A percentile compares a stretch with the other conserved stretches of the same genome.
These are phyloP conservation scores for Gasterosteus aculeatus DNA, from an alignment of 2,113 vertebrate genomes.

Conservation along the genomic window DNA sequence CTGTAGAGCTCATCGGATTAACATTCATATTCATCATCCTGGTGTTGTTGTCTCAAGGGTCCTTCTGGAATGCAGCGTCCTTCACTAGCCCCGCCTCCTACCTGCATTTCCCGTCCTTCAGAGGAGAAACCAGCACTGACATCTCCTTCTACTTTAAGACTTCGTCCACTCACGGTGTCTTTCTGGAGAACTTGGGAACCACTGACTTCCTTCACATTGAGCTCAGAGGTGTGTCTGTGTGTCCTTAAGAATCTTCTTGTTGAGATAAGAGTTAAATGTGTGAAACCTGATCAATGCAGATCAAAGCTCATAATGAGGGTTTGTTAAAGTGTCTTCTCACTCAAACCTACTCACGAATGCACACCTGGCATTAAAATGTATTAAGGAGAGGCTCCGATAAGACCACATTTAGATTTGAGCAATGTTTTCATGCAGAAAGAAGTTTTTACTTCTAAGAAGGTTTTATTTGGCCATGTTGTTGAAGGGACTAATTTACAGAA, in stretches of 20 bases:
- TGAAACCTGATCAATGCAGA: neutral
- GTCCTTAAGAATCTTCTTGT: neutral
- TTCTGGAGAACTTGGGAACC: conserved; percentile 92
- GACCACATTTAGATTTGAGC: neutral
- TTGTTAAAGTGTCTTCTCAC: neutral
- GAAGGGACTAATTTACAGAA: neutral
- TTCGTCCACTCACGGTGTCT: conserved; percentile 87
- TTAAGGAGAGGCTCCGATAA: neutral
- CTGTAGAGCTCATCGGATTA: neutral
- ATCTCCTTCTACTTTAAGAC: conserved; percentile 99
- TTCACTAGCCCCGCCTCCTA: conserved; percentile 91
- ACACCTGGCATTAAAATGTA: too few relatives aligned
- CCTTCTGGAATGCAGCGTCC: conserved; percentile 94
- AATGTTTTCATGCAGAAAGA: neutral
- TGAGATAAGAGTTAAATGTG: neutral
- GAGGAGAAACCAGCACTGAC: conserved; percentile 91
- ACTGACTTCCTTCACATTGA: conserved; percentile 91
- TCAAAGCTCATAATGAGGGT: neutral
- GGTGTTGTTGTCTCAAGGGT: conserved; percentile 75
- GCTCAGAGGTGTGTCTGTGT: conserved; percentile 84
- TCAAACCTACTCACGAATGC: neutral
- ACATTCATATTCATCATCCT: neutral
- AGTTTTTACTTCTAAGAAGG: neutral
- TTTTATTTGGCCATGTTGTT: too few relatives aligned
- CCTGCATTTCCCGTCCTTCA: conserved; percentile 92